A percentile compares a stretch with the other conserved stretches of the same genome.
Conservation (phyloP, 2,888 invertebrate genomes). For the Aphidoletes aphidimyza region DNA sequence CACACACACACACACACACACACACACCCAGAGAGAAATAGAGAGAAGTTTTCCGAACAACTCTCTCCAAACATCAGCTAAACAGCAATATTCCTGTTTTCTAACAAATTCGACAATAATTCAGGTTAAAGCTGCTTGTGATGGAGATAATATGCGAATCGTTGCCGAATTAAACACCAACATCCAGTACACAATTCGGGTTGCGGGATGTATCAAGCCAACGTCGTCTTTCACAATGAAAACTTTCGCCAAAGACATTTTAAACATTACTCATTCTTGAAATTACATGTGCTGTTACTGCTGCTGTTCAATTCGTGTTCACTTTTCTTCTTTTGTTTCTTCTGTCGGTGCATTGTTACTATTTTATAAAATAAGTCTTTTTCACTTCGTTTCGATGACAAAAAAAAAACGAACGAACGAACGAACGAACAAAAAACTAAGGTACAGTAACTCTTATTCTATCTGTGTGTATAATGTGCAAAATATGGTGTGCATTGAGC, state of each 20-base stretch:
- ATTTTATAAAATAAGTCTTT: slow-evolving; percentile 7
- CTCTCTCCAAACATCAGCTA: slow-evolving; percentile 38
- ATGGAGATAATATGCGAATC: slow-evolving; percentile 44
- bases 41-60: background rate
- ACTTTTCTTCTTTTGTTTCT: too few relatives aligned
- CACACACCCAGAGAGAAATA: too few relatives aligned
- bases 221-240: background rate
- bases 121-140: slow-evolving; percentile 47
- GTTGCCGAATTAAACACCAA: slow-evolving; percentile 30
- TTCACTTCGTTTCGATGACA: too few relatives aligned
- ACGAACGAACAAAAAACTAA: background rate
- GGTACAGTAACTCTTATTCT: too few relatives aligned
- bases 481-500: slow-evolving; percentile 17
- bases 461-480: too few relatives aligned
- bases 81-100: background rate
- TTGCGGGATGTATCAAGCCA: background rate
- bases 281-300: background rate
- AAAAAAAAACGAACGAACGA: background rate
- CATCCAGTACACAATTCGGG: background rate
- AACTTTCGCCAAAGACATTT: slow-evolving; percentile 44
- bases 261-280: slow-evolving; percentile 43
- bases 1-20: too few relatives aligned
- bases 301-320: background rate
- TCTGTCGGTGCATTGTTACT: background rate
- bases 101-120: slow-evolving; percentile 12